Percentiles rank a stretch among this genome's conserved stretches.
These are phyloP conservation scores for Cinclus mexicanus DNA, from an alignment of 2,113 vertebrate genomes.

Conservation along the genomic window DNA sequence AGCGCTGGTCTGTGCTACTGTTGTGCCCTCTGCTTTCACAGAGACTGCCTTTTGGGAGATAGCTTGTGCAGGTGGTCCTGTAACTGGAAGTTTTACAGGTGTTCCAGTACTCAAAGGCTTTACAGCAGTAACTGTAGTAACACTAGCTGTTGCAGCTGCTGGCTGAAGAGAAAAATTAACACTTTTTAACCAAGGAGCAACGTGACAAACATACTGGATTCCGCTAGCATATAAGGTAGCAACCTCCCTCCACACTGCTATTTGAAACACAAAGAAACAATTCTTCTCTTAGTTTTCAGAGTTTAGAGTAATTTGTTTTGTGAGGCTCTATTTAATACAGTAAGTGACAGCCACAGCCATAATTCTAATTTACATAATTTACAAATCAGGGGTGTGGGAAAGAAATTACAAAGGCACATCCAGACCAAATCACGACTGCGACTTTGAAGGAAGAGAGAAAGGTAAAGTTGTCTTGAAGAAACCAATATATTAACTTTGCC, in stretches of 20 bases:
- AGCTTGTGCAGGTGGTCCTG: constrained; percentile 56
- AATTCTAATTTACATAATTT: background rate
- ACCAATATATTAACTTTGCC: background rate
- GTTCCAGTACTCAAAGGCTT: constrained; percentile 68
- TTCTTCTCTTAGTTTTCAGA: background rate
- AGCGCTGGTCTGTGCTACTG: constrained; percentile 53
- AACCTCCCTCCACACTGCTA: background rate
- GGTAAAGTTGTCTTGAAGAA: background rate
- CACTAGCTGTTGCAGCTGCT: constrained; percentile 62
- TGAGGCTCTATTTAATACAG: background rate
- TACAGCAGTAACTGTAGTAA: constrained; percentile 59
- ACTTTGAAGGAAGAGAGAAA: background rate
- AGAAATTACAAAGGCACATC: background rate
- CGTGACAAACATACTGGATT: constrained; percentile 3
- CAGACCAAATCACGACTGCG: background rate
- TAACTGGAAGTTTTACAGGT: constrained; percentile 66
- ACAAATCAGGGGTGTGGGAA: background rate
- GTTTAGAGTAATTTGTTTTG: background rate
- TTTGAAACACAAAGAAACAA: background rate
- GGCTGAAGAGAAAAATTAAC: constrained; percentile 70
- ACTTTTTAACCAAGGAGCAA: constrained; percentile 34
- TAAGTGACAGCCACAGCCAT: background rate
- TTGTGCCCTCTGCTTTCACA: constrained; percentile 64
- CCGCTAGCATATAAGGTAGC: background rate
- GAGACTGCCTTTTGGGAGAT: constrained; percentile 44